These are phyloP conservation scores for Glyphotaelius pellucidus DNA, from an alignment of 2,888 invertebrate species.

Conservation along the genomic window DNA sequence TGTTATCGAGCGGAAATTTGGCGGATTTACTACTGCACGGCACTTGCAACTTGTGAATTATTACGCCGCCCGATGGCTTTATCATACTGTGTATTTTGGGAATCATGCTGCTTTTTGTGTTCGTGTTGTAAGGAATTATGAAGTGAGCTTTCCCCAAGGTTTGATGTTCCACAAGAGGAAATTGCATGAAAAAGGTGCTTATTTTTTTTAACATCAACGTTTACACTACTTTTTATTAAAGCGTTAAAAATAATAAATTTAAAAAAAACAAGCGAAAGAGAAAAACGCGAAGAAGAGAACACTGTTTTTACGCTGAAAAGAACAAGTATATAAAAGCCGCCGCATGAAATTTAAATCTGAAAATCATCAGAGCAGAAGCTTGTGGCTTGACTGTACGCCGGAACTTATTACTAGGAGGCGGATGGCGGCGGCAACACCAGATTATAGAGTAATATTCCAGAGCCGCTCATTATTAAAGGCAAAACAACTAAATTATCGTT, in stretches of 20 bases:
- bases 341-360: not conserved
- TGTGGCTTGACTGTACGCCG: too few relatives aligned
- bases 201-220: not conserved
- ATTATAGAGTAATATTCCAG: too few relatives aligned
- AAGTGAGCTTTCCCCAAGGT: not conserved
- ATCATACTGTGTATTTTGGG: not conserved
- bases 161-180: not conserved
- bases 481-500: too few relatives aligned
- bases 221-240: not conserved
- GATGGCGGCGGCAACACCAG: too few relatives aligned
- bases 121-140: not conserved
- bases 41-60: constrained; percentile 3
- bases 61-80: not conserved
- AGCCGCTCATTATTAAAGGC: too few relatives aligned
- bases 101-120: not conserved
- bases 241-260: not conserved
- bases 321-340: too few relatives aligned
- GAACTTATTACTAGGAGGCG: not conserved
- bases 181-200: not conserved
- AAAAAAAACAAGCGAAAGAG: not conserved
- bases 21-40: constrained; percentile 24
- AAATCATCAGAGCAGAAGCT: not conserved
- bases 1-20: constrained; percentile 21
- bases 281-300: not conserved
- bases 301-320: not conserved